These are phyloP conservation scores for Gobio gobio DNA, from an alignment of 2,113 vertebrate species.

Conservation along the genomic window DNA sequence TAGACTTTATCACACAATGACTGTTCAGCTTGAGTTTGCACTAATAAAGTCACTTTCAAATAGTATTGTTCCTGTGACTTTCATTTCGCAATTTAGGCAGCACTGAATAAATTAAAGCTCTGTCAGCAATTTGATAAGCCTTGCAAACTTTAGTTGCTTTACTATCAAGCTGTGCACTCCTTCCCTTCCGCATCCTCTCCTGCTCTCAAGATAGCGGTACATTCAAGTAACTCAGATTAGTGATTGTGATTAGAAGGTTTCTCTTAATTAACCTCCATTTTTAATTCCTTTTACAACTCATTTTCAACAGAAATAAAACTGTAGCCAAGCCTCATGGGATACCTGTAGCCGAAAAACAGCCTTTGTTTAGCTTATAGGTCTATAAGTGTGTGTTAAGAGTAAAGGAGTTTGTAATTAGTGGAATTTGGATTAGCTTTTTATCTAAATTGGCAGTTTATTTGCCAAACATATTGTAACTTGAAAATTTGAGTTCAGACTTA, in stretches of 20 bases:
- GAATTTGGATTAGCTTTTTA: background rate
- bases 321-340: constrained; percentile 51
- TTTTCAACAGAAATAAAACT: constrained; percentile 68
- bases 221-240: constrained; percentile 66
- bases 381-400: constrained; percentile 31
- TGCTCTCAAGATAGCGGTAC: constrained; percentile 55
- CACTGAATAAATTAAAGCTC: constrained; percentile 58
- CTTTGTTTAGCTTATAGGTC: constrained; percentile 50
- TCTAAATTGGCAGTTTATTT: background rate
- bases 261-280: constrained; percentile 76
- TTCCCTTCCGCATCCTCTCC: constrained; percentile 38
- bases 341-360: constrained; percentile 54
- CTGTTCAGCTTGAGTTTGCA: constrained; percentile 65
- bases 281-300: constrained; percentile 64
- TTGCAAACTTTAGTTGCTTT: constrained; percentile 62
- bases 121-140: constrained; percentile 73
- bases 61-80: constrained; percentile 59
- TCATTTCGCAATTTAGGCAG: constrained; percentile 57
- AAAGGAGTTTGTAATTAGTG: background rate
- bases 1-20: constrained; percentile 58
- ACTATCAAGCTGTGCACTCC: constrained; percentile 48
- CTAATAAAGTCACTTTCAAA: constrained; percentile 66
- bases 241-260: constrained; percentile 70
- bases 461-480: background rate
- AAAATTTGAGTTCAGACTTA: background rate